A percentile compares a stretch with the other conserved stretches of the same genome.
Conservation (phyloP, 1,140 invertebrate genomes). For the Cherax quadricarinatus region DNA sequence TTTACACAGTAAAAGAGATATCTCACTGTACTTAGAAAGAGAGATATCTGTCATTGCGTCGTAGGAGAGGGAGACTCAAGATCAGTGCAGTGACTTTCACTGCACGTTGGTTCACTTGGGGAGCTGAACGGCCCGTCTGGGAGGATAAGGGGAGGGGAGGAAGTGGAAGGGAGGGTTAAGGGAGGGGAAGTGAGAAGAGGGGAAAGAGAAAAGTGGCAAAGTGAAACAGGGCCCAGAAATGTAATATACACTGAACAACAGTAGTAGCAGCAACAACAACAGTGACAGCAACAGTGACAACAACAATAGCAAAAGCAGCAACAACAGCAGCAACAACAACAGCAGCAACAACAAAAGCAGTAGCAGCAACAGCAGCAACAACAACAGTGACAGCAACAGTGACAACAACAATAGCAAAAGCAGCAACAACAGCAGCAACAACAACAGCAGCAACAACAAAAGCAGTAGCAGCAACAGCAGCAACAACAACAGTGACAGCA, state of each 20-base stretch:
- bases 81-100: no score
- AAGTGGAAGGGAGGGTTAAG: no score
- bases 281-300: no score
- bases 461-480: no score
- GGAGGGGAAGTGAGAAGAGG: background rate
- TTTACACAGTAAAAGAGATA: no score
- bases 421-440: no score
- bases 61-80: no score
- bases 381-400: background rate
- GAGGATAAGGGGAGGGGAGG: background rate
- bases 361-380: background rate
- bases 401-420: no score
- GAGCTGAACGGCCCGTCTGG: background rate
- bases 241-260: background rate
- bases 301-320: background rate
- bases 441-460: no score
- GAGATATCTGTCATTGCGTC: no score
- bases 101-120: background rate
- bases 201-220: background rate
- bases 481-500: no score
- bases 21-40: no score
- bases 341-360: background rate
- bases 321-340: background rate
- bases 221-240: background rate
- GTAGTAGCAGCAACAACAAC: background rate